phyloP scores from a whole-genome alignment of 2,888 invertebrate species.

The Cheiracanthium punctorium region DNA sequence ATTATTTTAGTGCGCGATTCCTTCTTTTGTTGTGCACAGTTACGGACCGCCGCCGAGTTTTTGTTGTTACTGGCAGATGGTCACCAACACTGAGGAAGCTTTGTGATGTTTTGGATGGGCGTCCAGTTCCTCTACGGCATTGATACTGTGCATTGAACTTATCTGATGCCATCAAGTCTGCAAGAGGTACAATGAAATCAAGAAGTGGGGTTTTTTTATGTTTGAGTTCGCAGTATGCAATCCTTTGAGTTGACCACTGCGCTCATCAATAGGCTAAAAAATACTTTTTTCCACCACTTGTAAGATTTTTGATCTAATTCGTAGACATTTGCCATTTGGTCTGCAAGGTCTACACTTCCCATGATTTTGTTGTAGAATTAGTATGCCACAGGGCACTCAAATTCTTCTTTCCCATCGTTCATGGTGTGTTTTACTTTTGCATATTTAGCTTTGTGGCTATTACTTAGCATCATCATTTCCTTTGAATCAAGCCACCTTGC shows the following conservation, averaged over 20 bases:
- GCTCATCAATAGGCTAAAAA: constrained; percentile 28
- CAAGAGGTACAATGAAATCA: too few species aligned
- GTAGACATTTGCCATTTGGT: too few species aligned
- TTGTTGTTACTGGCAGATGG: constrained; percentile 2
- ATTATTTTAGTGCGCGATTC: too few species aligned
- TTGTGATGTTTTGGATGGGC: not conserved
- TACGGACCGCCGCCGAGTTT: not conserved
- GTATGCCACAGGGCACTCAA: too few species aligned
- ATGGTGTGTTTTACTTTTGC: constrained; percentile 28
- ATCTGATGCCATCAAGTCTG: constrained; percentile 12
- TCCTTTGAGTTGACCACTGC: constrained; percentile 29
- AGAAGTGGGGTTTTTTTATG: too few species aligned
- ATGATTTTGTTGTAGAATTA: too few species aligned
- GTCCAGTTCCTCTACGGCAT: too few species aligned
- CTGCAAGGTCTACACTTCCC: too few species aligned
- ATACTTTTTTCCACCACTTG: constrained; percentile 13
- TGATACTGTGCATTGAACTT: not conserved
- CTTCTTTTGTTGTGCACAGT: not conserved
- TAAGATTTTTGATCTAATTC: too few species aligned
- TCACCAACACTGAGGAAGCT: constrained; percentile 5
- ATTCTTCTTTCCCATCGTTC: constrained; percentile 30
- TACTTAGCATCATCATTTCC: constrained; percentile 33
- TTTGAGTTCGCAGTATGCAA: too few species aligned
- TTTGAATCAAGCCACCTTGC: constrained; percentile 31
- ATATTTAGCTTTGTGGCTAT: constrained; percentile 27